These are phyloP conservation scores for Delphinapterus leucas DNA, from an alignment of 2,113 vertebrate genomes.

Conservation along the genomic window DNA sequence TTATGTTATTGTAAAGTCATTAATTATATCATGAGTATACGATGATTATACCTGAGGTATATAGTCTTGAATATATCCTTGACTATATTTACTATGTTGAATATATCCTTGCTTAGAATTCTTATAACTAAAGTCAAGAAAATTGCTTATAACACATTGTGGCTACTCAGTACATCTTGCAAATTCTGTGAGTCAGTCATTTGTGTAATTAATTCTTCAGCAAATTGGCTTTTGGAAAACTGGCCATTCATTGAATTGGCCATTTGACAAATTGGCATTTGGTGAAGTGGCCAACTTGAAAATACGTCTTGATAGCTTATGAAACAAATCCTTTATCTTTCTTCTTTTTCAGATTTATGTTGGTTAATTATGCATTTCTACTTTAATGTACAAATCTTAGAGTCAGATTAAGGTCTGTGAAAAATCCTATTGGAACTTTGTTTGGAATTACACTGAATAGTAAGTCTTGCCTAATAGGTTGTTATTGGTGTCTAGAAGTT, in stretches of 20 bases:
- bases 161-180: not conserved
- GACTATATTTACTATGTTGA: not conserved
- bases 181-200: conserved; percentile 28
- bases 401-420: not conserved
- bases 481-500: conserved; percentile 13
- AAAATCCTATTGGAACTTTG: not conserved
- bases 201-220: conserved; percentile 23
- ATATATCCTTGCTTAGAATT: not conserved
- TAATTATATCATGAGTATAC: not conserved
- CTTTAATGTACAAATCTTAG: not conserved
- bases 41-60: not conserved
- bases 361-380: not conserved
- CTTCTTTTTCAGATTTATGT: not conserved
- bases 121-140: not conserved
- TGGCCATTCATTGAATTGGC: not conserved
- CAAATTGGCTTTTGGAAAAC: conserved; percentile 21
- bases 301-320: not conserved
- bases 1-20: not conserved
- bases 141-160: not conserved
- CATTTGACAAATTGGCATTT: not conserved
- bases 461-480: not conserved
- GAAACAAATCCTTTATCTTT: not conserved
- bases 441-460: not conserved
- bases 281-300: not conserved
- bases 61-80: not conserved